These are phyloP conservation scores for human DNA, from an alignment of 2,113 vertebrate species.

Conservation along the genomic window DNA sequence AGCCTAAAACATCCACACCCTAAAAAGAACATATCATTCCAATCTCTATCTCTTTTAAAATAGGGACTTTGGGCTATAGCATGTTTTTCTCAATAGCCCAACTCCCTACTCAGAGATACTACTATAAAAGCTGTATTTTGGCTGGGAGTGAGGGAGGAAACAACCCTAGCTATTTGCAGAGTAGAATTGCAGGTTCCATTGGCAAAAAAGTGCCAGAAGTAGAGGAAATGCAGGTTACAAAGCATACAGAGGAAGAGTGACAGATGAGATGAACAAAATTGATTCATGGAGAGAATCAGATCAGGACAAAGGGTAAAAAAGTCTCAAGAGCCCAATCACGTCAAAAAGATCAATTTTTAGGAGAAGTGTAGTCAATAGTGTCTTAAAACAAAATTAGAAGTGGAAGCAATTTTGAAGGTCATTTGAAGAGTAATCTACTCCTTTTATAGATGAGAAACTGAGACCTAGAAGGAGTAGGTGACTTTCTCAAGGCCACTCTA, in stretches of 20 bases:
- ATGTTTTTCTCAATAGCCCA: background rate
- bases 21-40: conserved; percentile 7
- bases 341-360: background rate
- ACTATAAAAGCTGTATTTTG: background rate
- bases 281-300: background rate
- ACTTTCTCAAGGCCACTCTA: background rate
- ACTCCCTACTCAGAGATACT: background rate
- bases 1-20: background rate
- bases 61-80: background rate
- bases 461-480: background rate
- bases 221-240: background rate
- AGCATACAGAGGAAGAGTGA: background rate
- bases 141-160: background rate
- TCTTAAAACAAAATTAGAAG: background rate
- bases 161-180: background rate
- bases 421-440: background rate
- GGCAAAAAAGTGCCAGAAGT: background rate
- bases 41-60: conserved; percentile 33
- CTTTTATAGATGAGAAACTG: background rate
- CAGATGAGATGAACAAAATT: background rate
- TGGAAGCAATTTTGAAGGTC: background rate
- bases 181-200: background rate
- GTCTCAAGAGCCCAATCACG: background rate
- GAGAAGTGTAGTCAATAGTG: background rate
- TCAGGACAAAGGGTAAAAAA: background rate